A percentile compares a stretch with the other conserved stretches of the same genome.
Evolutionary conservation across 2,113 vertebrate genomes (phyloP).

Genomic region (Neotoma lepida): DNA sequence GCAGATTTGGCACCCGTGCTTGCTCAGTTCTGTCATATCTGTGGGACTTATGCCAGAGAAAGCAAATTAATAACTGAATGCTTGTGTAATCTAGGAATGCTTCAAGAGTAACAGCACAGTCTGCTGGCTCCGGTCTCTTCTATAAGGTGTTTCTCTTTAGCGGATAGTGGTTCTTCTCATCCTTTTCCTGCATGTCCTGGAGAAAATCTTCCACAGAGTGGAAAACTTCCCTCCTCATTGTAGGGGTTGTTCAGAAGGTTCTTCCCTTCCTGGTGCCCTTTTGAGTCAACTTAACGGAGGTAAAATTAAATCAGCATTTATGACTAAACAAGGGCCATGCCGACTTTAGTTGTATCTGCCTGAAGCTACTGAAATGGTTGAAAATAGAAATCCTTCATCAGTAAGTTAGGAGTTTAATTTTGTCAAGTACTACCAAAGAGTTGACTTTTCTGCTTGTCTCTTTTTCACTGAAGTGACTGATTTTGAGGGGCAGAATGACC

Average conservation of each 20-base stretch:
- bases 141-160: neutral
- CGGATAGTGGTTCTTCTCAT: neutral
- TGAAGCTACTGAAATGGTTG: neutral
- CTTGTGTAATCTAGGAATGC: slow-evolving; percentile 31
- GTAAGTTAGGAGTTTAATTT: neutral
- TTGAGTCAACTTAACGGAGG: neutral
- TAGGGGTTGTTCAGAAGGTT: neutral
- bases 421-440: neutral
- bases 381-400: neutral
- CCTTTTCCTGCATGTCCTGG: neutral
- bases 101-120: neutral
- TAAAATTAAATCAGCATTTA: neutral
- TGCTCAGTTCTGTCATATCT: slow-evolving; percentile 32
- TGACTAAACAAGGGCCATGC: neutral
- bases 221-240: neutral
- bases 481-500: neutral
- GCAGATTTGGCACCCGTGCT: slow-evolving; percentile 15
- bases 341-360: neutral
- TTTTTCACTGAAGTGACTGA: slow-evolving; percentile 34
- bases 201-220: neutral
- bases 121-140: neutral
- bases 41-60: slow-evolving; percentile 34
- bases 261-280: neutral
- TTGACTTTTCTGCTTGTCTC: slow-evolving; percentile 13
- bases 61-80: slow-evolving; percentile 45